Conservation (phyloP, 2,888 invertebrate genomes). For the Thymelicus lineola region DNA sequence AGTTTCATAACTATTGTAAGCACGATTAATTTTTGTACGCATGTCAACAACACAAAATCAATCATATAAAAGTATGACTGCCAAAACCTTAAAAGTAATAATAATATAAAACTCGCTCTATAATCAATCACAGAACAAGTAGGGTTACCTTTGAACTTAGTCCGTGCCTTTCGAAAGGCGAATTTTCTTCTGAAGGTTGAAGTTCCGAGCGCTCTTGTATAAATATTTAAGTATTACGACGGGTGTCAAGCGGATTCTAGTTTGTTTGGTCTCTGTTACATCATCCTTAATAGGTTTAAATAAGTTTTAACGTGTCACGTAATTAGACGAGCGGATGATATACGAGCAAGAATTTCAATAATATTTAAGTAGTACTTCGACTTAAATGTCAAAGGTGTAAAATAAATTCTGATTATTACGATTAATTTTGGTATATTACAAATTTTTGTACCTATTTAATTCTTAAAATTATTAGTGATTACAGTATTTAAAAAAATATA, state of each 20-base stretch:
- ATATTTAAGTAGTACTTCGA: too few species aligned
- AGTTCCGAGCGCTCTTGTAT: conserved; percentile 48
- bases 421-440: too few species aligned
- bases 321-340: conserved; percentile 37
- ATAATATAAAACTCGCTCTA: neutral
- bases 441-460: too few species aligned
- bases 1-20: too few species aligned
- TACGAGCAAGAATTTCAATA: conserved; percentile 24
- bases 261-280: conserved; percentile 60
- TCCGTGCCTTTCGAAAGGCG: conserved; percentile 44
- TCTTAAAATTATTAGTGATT: too few species aligned
- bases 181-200: conserved; percentile 47
- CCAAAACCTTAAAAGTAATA: neutral
- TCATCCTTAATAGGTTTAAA: conserved; percentile 59
- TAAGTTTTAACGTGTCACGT: conserved; percentile 44
- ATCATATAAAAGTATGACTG: neutral
- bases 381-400: too few species aligned
- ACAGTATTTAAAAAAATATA: too few species aligned
- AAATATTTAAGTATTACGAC: conserved; percentile 59
- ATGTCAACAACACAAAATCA: too few species aligned
- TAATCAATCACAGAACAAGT: conserved; percentile 60
- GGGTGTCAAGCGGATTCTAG: conserved; percentile 66
- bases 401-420: too few species aligned
- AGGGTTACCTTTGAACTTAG: conserved; percentile 74
- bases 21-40: too few species aligned